Evolutionary conservation across 2,113 vertebrate species (phyloP).

Genomic region (Mustela lutreola): DNA sequence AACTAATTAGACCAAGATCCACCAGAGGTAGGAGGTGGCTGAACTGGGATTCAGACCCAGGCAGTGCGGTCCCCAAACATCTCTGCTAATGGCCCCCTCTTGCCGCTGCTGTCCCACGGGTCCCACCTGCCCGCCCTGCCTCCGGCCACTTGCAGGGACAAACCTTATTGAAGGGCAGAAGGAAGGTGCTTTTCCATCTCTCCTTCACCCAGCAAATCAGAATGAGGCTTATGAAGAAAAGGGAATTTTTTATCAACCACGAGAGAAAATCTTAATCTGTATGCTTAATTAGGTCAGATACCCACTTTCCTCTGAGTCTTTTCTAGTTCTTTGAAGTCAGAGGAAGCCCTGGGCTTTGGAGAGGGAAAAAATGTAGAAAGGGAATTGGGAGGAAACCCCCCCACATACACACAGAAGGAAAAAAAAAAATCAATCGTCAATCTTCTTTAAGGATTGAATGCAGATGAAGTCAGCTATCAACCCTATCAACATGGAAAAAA

Average conservation of each 20-base stretch:
- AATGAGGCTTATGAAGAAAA: slow-evolving; percentile 67
- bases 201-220: slow-evolving; percentile 38
- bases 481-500: slow-evolving; percentile 72
- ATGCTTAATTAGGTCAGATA: slow-evolving; percentile 83
- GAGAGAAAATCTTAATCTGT: slow-evolving; percentile 74
- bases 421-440: slow-evolving; percentile 54
- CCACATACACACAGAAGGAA: not conserved
- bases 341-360: slow-evolving; percentile 68
- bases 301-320: slow-evolving; percentile 75
- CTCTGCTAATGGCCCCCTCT: not conserved
- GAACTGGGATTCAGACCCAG: not conserved
- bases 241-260: slow-evolving; percentile 76
- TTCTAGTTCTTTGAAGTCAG: slow-evolving; percentile 78
- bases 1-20: slow-evolving; percentile 35
- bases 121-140: not conserved
- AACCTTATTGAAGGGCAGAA: not conserved
- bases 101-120: rapidly evolving
- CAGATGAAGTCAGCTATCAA: slow-evolving; percentile 77
- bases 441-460: slow-evolving; percentile 70
- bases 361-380: slow-evolving; percentile 45
- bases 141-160: not conserved
- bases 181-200: not conserved
- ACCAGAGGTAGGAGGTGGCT: not conserved
- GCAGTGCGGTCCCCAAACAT: no score
- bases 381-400: slow-evolving; percentile 68